Base-by-base conservation (phyloP, 2,797 vertebrate species). In the Periparus ater region DNA sequence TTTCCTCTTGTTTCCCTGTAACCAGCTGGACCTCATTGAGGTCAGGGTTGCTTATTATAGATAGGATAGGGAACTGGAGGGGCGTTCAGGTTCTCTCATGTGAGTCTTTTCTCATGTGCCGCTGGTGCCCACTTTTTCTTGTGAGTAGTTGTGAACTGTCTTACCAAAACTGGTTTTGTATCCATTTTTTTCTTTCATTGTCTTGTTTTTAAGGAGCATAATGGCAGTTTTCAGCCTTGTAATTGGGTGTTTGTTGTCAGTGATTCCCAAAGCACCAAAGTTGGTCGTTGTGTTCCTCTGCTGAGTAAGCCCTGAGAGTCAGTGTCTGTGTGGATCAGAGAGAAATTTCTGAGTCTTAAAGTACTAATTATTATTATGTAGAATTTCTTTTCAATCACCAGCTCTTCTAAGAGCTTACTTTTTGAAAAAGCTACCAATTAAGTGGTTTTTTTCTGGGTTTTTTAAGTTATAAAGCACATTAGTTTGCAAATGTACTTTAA, bases 21-120 rank as follows among this genome's bases (percentile, higher is more conserved):
- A 85, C 86, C 48, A 44, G 36, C 15, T 73, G 81, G 67, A 80
- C 80, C 74, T 91, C 84, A 34, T 65, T 82, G 91, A 87, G 57
- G 40, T 76, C 57, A 71, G 62, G 16, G 47, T 73, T 94, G 74
- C 68, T 78, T 84, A 10, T 91, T 60, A 65, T 61, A 92, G 68
- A 65, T 61, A 92, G 68, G 53, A 77, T 89, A 92, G 96, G 98
- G 98, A 97, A 77, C 91, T 58, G 58, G 67, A 80, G 29, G 63
- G 51, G 38, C 95, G 67, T 91, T 96, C 58, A 48, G 57, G 73
- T 85, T 94, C 88, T 97, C 30, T 30, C 40, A 79, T 63, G 26
- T 93, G 95, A 89, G 61, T 72, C 76, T 95, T 78, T 94, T 53
- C 79, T 91, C 68, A 93, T 76, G 48, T 88, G 32, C 54, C 21